These are phyloP conservation scores for Eonycteris spelaea DNA, from an alignment of 2,113 vertebrate genomes.

Conservation along the genomic window DNA sequence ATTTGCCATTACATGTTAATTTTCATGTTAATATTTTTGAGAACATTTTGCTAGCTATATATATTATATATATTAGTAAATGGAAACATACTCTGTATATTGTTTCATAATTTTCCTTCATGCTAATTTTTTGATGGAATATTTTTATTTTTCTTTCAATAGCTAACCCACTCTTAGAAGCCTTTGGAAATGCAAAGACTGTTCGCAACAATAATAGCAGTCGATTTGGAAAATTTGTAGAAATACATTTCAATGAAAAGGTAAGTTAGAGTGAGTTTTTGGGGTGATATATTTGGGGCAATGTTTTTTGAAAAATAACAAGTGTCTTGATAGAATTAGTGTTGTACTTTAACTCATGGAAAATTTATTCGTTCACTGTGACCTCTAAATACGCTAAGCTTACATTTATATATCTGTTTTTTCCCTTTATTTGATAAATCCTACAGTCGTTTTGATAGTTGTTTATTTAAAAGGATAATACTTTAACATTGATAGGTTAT, in stretches of 20 bases:
- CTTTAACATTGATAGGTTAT: not conserved
- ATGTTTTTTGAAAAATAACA: not conserved
- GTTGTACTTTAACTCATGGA: not conserved
- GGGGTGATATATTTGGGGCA: not conserved
- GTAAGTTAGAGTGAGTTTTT: constrained; percentile 75
- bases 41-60: not conserved
- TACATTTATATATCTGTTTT: not conserved
- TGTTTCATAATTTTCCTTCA: not conserved
- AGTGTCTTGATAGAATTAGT: not conserved
- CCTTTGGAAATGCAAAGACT: constrained; percentile 98
- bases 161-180: constrained; percentile 97
- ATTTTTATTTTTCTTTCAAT: constrained; percentile 61
- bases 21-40: constrained; percentile 41
- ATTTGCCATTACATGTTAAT: not conserved
- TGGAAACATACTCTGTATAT: not conserved
- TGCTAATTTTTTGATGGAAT: not conserved
- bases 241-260: constrained; percentile 99
- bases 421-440: not conserved
- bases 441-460: not conserved
- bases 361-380: not conserved
- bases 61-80: not conserved
- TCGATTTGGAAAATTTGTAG: constrained; percentile 98
- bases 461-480: constrained; percentile 30
- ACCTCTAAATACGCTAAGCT: not conserved
- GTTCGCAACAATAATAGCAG: constrained; percentile 99